Evolutionary conservation across 2,797 vertebrate species (phyloP), one percentile per base, ranked within the genome.

Genomic region (Heteromormyrus szaboi): DNA sequence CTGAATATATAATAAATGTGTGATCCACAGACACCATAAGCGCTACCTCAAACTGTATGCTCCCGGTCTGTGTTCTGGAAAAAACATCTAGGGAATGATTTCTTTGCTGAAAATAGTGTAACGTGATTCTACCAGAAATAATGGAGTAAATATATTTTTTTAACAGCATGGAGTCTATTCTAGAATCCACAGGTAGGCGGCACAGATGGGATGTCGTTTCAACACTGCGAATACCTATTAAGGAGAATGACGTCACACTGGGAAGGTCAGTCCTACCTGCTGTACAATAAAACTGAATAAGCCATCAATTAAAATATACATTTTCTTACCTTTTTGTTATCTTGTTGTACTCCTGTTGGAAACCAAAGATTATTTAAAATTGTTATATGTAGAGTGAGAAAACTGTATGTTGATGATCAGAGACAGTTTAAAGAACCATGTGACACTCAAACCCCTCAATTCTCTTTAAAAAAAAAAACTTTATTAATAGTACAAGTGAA

Each of bases 301-400:
- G 19, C 3, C 17, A 59, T 51, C 5, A 19, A 19, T 41, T 59
- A 7, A 89, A 86, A 53, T 89, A 41, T 5, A 85, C 8, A 53
- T 62, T 53, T 11, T 76, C 95, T 96, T 92, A 97, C 96, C 95
- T 89, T 86, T 93, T 91, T 8, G 92, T 79, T 2, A 95, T 88
- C 89, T 92, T 96, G 93, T 84, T 93, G 95, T 96, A 96, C 87
- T 96, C 95, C 96, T 97, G 92, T 91, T 54, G 86, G 68, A 33
- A 91, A 88, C 56, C 88, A 90, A 12, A 88, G 48, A 41, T 22
- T 59, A 46, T 22, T 17, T 29, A 12, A 29, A 50, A 88, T 17
- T 37, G 29, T 37, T 72, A 87, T 87, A 53, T 51, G 7, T 17
- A 53, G 17, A 85, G 22, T 22, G 14, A 37, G 44, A 44, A 59